Conservation (phyloP, 2,113 vertebrate species). For the Corythaeola cristata region DNA sequence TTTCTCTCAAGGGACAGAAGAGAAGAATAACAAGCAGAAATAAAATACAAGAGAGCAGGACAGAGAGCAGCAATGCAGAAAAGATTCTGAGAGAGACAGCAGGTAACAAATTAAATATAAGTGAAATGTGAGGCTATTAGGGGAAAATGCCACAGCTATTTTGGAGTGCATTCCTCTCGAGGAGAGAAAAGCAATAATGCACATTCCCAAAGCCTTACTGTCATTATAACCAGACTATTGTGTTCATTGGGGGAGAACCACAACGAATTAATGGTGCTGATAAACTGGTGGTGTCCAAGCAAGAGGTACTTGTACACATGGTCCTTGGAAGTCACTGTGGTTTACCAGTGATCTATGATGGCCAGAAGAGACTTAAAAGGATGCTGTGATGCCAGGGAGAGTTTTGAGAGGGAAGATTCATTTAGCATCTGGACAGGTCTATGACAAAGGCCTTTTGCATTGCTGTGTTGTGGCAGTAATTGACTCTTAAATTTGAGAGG, state of each 20-base stretch:
- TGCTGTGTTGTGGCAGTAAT: not conserved
- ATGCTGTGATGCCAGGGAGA: not conserved
- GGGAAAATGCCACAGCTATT: not conserved
- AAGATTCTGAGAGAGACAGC: not conserved
- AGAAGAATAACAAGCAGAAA: slow-evolving; percentile 17
- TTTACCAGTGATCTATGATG: not conserved
- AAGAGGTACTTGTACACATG: not conserved
- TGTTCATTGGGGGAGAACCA: not conserved
- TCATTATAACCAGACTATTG: not conserved
- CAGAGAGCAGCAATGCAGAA: slow-evolving; percentile 30
- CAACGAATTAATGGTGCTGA: not conserved
- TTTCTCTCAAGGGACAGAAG: not conserved
- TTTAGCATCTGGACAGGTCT: not conserved
- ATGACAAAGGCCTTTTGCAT: not conserved
- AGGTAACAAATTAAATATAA: slow-evolving; percentile 41
- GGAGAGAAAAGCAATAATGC: not conserved
- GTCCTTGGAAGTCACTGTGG: not conserved
- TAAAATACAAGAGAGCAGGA: slow-evolving; percentile 6
- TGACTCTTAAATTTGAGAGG: not conserved
- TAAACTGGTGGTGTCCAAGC: not conserved
- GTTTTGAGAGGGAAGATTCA: not conserved
- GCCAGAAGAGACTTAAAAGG: not conserved
- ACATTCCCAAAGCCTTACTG: not conserved
- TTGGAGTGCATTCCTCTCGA: not conserved
- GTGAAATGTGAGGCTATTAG: slow-evolving; percentile 22